Evolutionary conservation across 2,113 vertebrate genomes (phyloP).

Genomic region (Chaetura pelagica): DNA sequence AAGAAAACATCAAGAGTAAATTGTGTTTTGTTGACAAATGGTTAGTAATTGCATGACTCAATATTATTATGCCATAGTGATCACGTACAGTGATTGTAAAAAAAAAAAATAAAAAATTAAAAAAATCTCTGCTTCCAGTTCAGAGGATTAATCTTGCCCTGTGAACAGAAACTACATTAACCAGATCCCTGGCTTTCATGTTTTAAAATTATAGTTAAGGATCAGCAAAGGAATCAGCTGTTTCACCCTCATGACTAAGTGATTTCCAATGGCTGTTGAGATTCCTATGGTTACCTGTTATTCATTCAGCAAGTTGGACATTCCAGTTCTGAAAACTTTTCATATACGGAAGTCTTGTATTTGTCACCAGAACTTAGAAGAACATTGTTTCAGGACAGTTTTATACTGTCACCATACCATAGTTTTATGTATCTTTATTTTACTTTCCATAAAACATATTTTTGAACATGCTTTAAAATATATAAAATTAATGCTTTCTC

Average conservation of each 20-base stretch:
- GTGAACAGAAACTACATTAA: not conserved
- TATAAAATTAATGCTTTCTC: not conserved
- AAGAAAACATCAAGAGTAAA: not conserved
- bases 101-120: not conserved
- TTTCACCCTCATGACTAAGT: not conserved
- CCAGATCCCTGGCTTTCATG: not conserved
- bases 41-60: not conserved
- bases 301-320: not conserved
- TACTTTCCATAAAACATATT: not conserved
- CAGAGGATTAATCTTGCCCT: not conserved
- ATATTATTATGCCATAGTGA: not conserved
- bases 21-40: slow-evolving; percentile 1
- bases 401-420: not conserved
- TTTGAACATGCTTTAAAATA: not conserved
- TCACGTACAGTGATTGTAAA: not conserved
- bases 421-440: not conserved
- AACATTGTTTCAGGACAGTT: not conserved
- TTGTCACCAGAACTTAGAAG: not conserved
- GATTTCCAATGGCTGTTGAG: not conserved
- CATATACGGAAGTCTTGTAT: not conserved
- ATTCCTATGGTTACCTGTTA: not conserved
- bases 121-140: not conserved
- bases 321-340: not conserved
- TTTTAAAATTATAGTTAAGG: not conserved
- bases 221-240: not conserved